Evolutionary conservation across 1,140 invertebrate genomes (phyloP).

Genomic region (Cydia pomonella): DNA sequence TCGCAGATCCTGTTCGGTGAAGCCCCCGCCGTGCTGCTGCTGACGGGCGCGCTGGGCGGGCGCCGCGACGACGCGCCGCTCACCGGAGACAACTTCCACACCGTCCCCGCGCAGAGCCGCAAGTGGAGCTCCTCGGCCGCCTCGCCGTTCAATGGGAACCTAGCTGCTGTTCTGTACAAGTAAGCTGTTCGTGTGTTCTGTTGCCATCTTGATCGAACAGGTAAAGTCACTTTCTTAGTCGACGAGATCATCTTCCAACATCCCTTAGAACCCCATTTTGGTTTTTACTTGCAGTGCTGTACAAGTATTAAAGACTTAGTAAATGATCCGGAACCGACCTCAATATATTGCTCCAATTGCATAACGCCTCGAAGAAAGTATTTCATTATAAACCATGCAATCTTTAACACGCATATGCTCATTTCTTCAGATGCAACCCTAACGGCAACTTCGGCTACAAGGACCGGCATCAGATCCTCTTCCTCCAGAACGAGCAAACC

Average conservation of each 20-base stretch:
- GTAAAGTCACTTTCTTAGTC: too few relatives aligned
- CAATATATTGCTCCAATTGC: too few relatives aligned
- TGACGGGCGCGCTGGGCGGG: slow-evolving; percentile 85
- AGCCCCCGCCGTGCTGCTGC: slow-evolving; percentile 75
- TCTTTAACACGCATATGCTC: background rate
- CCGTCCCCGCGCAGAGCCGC: slow-evolving; percentile 74
- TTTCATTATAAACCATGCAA: background rate
- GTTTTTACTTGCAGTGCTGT: too few relatives aligned
- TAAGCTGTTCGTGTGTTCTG: too few relatives aligned
- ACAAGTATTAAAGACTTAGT: too few relatives aligned
- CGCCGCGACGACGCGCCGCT: slow-evolving; percentile 84
- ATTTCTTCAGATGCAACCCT: slow-evolving; percentile 77
- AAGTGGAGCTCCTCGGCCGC: slow-evolving; percentile 88
- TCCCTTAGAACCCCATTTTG: too few relatives aligned
- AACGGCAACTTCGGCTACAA: slow-evolving; percentile 67
- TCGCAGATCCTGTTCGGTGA: slow-evolving; percentile 55
- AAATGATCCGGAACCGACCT: too few relatives aligned
- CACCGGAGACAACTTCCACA: slow-evolving; percentile 85
- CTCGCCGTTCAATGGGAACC: slow-evolving; percentile 88
- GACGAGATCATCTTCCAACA: background rate
- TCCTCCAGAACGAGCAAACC: slow-evolving; percentile 83
- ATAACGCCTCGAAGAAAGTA: too few relatives aligned
- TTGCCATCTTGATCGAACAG: too few relatives aligned
- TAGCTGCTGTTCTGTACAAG: slow-evolving; percentile 89
- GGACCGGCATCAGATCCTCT: slow-evolving; percentile 82